Evolutionary conservation across 2,113 vertebrate genomes (phyloP).

Genomic region (Corvus cornix): DNA sequence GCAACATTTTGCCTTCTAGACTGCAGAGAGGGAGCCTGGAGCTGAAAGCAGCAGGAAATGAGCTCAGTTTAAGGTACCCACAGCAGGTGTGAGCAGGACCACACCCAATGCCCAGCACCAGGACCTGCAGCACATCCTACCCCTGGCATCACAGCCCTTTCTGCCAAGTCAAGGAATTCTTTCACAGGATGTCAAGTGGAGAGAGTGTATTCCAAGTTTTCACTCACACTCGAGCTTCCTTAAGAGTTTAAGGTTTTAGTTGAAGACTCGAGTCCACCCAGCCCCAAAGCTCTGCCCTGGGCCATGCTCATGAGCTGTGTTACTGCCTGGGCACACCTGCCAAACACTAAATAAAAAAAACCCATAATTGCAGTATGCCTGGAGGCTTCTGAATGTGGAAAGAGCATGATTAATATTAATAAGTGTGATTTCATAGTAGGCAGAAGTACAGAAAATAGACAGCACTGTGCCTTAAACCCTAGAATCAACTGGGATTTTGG

Average conservation of each 20-base stretch:
- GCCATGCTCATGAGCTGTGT: accelerated
- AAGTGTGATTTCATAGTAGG: not conserved
- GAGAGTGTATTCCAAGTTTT: not conserved
- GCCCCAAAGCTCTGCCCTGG: not conserved
- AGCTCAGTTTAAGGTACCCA: not conserved
- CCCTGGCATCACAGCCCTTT: not conserved
- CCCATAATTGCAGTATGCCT: not conserved
- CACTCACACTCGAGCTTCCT: not conserved
- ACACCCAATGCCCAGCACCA: accelerated
- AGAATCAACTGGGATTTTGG: not conserved
- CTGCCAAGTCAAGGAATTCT: not conserved
- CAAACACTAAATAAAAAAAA: not conserved
- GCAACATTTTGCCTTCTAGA: not conserved
- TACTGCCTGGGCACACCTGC: not conserved
- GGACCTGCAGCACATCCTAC: not conserved
- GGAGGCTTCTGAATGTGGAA: not conserved
- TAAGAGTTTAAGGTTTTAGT: not conserved
- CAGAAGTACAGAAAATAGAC: not conserved
- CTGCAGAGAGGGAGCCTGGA: not conserved
- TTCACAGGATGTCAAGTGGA: not conserved
- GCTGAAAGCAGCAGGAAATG: not conserved
- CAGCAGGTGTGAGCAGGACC: not conserved
- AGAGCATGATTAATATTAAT: not conserved
- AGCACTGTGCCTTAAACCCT: not conserved
- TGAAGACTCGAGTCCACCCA: not conserved